Evolutionary conservation across 1,140 invertebrate genomes (phyloP), one percentile per base, ranked within the genome.

Genomic region (Drosophila yakuba): DNA sequence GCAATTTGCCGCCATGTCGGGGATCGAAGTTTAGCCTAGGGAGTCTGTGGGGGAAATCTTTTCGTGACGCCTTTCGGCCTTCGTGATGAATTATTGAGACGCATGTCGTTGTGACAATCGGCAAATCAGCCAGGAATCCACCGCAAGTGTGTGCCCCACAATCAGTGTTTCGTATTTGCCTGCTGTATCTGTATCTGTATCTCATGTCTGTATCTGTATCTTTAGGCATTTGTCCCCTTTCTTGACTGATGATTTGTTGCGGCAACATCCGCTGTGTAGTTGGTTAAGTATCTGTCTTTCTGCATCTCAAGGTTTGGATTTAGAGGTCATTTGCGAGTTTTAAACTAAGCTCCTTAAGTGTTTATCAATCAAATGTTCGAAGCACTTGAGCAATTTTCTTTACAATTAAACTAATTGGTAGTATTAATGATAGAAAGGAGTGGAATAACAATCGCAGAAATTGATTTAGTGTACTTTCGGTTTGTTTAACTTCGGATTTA

Each of bases 1-100:
- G 80, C 85, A 89, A 85, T 88, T 86, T 89, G 83, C 80, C 84
- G 82, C 82, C 85, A 88, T 75, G 71, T 88, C 83, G 79, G 71
- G 71, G 78, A 71, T 71, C 67, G 62, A 69, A 69, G 63, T 69
- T 68, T 52, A 47, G 50, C 38, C 12, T 15, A 32, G 45, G n/a
- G 23, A 32, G 62, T 14, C 32, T 14, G 10, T n/a, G 7, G 17
- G 43, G 66, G n/a, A 76, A 76, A 60, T 76, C 61, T 68, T 76
- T 60, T 47, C 45, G 41, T 50, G 74, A 51, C 82, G 78, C 66
- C 82, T 86, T 75, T 67, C 81, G 76, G 71, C 63, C 78, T 77
- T 20, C 52, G 12, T 89, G 83, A 88, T 89, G 79, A 86, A 86
- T 86, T 86, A 88, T 86, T 89, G 76, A 66, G 69, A 88, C 83